phyloP scores from a whole-genome alignment of 37 sponge, comb jelly and placozoan genomes.

The Cladorhizidae sp. region DNA sequence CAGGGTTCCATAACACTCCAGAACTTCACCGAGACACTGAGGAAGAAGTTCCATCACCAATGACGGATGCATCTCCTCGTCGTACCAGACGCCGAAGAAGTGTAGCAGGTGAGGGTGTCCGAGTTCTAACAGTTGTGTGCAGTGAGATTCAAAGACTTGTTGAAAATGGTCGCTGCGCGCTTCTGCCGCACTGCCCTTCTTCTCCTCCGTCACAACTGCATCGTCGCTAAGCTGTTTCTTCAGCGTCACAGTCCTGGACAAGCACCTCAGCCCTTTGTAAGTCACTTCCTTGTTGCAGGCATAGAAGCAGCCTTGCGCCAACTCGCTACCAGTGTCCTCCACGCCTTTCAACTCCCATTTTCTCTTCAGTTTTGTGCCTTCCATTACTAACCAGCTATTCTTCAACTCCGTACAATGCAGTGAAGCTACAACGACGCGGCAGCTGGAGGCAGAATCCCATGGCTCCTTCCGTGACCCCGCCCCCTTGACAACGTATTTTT shows the following conservation, averaged over 20 bases:
- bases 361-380: neutral
- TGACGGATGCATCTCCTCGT: neutral
- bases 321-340: conserved; percentile 16
- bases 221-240: neutral
- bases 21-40: neutral
- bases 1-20: conserved; percentile 21
- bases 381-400: neutral
- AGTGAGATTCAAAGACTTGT: conserved; percentile 3
- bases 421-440: neutral
- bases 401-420: neutral
- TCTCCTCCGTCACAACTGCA: neutral
- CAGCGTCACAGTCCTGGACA: conserved; percentile 14
- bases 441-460: no score
- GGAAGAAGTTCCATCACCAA: conserved; percentile 37
- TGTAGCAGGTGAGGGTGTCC: conserved; percentile 41
- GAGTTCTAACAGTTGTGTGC: conserved; percentile 6
- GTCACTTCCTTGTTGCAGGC: conserved; percentile 11
- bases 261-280: conserved; percentile 26
- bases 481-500: no score
- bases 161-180: conserved; percentile 11
- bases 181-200: neutral
- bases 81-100: conserved; percentile 28
- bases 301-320: conserved; percentile 24
- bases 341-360: conserved; percentile 26
- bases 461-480: no score